Percentiles rank a stretch among this genome's conserved stretches.
Conservation (phyloP, 2,113 vertebrate species). For the Taxidea taxus region DNA sequence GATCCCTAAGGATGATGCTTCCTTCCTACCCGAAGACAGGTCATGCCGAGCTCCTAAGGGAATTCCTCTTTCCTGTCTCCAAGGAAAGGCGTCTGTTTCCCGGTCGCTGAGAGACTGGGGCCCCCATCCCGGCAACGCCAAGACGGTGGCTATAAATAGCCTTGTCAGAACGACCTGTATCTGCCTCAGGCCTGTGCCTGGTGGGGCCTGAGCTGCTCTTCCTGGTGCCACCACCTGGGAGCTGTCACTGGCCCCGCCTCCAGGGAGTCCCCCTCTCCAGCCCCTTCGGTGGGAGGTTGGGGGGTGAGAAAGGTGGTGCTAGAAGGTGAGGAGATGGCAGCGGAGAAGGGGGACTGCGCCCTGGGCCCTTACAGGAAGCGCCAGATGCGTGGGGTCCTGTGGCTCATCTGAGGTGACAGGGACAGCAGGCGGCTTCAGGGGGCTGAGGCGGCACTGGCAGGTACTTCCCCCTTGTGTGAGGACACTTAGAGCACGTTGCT, state of each 20-base stretch:
- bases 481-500: neutral
- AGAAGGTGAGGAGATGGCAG: neutral
- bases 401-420: neutral
- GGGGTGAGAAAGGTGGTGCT: neutral
- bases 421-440: neutral
- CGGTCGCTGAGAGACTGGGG: neutral
- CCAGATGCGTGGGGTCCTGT: neutral
- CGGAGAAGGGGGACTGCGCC: neutral
- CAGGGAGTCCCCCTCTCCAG: neutral
- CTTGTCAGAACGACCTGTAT: conserved; percentile 33
- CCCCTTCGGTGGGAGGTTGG: neutral
- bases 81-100: conserved; percentile 33
- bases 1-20: neutral
- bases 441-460: neutral
- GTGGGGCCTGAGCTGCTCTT: neutral
- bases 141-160: conserved; percentile 55
- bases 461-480: neutral
- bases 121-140: neutral
- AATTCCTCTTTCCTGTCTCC: conserved; percentile 37
- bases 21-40: neutral
- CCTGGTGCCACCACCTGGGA: neutral
- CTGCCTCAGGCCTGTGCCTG: neutral
- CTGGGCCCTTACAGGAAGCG: neutral
- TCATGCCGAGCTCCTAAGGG: neutral
- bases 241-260: neutral